Base-by-base conservation (phyloP, 2,113 vertebrate species). In the Chelonoidis abingdonii region DNA sequence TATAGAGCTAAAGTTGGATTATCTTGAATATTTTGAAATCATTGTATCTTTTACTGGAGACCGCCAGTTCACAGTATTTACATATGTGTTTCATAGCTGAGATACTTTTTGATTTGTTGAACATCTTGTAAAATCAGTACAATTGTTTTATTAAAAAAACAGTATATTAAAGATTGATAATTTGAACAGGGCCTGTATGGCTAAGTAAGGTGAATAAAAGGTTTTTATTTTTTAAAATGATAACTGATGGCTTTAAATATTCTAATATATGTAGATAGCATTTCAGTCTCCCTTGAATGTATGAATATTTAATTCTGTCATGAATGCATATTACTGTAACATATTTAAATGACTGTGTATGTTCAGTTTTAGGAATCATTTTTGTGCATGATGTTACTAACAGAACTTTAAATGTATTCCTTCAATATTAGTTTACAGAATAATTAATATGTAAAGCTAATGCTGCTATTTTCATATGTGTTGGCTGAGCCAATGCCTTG, bases 261-360 rank as follows among this genome's bases (percentile, higher is more conserved):
- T 84, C 75, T 94, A 72, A 53, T 89, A 90, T 86, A 93, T 86
- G 89, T 93, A 81, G 87, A n/a, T 29, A 72, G 87, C 91, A 93
- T 98, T 96, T 95, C 22, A 56, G 56, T 96, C 44, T 50, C 86
- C 87, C 86, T 87, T 82, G 95, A 89, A 91, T 94, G 97, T 87
- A 97, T 98, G 93, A 98, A 98, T 97, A 95, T 98, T 97, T 97
- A 91, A 95, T 98, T 97, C 93, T 96, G 93, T 95, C 95, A 10
- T 86, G 90, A 97, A 96, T 97, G 95, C 89, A 54, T 97, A 89
- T 94, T 97, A 85, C 96, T 89, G 52, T 93, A 44, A 13, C 1
- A 17, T 59, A 50, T 94, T 90, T 79, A 83, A 95, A 95, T 88
- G 94, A 89, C 84, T 92, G 79, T 87, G 44, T 87, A 22, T 24